phyloP scores from a whole-genome alignment of 1,140 invertebrate species.

The Scaptomyza pallida region DNA sequence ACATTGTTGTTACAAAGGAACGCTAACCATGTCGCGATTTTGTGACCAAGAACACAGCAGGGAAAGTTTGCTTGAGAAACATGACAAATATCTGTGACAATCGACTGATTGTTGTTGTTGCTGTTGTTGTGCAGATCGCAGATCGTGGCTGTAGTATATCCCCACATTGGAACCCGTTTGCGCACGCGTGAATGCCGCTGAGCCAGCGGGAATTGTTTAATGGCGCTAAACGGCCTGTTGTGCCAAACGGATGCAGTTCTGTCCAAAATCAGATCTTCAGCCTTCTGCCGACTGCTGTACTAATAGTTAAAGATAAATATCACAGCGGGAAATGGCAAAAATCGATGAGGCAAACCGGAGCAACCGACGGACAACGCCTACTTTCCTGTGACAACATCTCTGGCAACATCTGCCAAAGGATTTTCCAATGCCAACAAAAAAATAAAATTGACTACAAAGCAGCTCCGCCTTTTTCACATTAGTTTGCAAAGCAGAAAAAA shows the following conservation, averaged over 20 bases:
- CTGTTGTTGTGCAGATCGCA: slow-evolving; percentile 6
- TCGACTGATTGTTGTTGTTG: slow-evolving; percentile 67
- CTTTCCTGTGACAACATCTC: slow-evolving; percentile 29
- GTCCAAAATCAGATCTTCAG: slow-evolving; percentile 23
- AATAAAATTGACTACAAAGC: slow-evolving; percentile 33
- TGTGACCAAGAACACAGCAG: slow-evolving; percentile 63
- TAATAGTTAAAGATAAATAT: slow-evolving; percentile 77
- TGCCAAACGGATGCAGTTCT: slow-evolving; percentile 45
- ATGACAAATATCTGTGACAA: slow-evolving; percentile 83
- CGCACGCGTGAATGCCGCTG: slow-evolving; percentile 80
- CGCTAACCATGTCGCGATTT: slow-evolving; percentile 39
- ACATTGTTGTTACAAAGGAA: slow-evolving; percentile 55
- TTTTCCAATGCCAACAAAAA: slow-evolving; percentile 25
- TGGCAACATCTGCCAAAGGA: slow-evolving; percentile 8
- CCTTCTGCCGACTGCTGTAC: slow-evolving; percentile 52
- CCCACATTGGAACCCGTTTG: slow-evolving; percentile 60
- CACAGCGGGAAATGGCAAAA: slow-evolving; percentile 50
- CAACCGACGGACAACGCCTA: slow-evolving; percentile 42
- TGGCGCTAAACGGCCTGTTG: slow-evolving; percentile 81
- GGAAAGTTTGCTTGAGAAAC: slow-evolving; percentile 72
- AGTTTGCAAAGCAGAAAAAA: slow-evolving; percentile 34
- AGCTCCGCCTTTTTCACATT: slow-evolving; percentile 73
- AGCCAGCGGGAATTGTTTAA: slow-evolving; percentile 80
- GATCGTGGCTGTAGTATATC: slow-evolving; percentile 5
- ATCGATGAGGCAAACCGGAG: not conserved